These are phyloP conservation scores for Siniperca chuatsi DNA, from an alignment of 2,113 vertebrate genomes.

Conservation along the genomic window DNA sequence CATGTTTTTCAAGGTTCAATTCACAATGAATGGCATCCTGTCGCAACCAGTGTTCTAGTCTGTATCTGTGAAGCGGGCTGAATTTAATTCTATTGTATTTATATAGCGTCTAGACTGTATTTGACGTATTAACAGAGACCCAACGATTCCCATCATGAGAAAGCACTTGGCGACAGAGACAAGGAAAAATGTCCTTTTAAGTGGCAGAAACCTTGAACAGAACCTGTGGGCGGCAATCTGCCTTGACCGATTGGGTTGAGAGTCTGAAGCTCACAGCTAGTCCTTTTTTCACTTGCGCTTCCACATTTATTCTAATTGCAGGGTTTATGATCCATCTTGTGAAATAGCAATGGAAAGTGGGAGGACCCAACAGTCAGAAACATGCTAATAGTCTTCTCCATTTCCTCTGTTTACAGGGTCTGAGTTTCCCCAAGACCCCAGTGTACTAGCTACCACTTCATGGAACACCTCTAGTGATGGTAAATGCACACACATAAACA, in stretches of 20 bases:
- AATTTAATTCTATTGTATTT: too few relatives aligned
- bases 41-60: neutral
- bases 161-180: too few relatives aligned
- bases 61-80: neutral
- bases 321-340: neutral
- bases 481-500: constrained; percentile 72
- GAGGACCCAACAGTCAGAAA: neutral
- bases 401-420: constrained; percentile 85
- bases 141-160: too few relatives aligned
- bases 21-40: neutral
- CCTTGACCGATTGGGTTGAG: too few relatives aligned
- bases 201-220: too few relatives aligned
- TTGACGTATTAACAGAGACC: too few relatives aligned
- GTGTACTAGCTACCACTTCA: constrained; percentile 87
- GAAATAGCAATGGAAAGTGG: neutral
- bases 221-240: too few relatives aligned
- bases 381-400: constrained; percentile 43
- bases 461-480: constrained; percentile 93
- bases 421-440: constrained; percentile 87
- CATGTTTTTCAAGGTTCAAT: neutral
- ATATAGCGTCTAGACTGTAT: too few relatives aligned
- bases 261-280: neutral
- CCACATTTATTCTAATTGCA: neutral
- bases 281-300: neutral
- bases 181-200: too few relatives aligned